phyloP scores from a whole-genome alignment of 37 sponge, comb jelly and placozoan species.

The Ianthella basta region DNA sequence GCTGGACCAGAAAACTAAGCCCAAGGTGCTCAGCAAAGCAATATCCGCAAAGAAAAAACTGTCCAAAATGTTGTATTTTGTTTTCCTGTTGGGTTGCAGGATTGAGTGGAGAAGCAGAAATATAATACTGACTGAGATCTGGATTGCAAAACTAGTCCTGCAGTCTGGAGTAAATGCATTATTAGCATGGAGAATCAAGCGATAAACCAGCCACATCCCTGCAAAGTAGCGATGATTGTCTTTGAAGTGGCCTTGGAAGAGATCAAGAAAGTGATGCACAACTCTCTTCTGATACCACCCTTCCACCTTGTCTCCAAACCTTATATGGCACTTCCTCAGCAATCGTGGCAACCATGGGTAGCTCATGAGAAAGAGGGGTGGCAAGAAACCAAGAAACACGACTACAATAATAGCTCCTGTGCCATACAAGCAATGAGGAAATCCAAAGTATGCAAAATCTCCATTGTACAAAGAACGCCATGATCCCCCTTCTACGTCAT shows the following conservation, averaged over 20 bases:
- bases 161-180: background rate
- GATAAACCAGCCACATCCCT: constrained; percentile 12
- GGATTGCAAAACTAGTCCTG: background rate
- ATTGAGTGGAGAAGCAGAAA: constrained; percentile 17
- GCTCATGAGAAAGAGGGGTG: constrained; percentile 12
- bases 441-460: constrained; percentile 7
- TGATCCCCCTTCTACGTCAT: no score
- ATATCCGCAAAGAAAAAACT: background rate
- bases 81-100: constrained; percentile 6
- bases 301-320: background rate
- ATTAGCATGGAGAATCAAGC: constrained; percentile 3
- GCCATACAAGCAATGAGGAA: background rate
- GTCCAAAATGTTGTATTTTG: background rate
- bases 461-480: constrained; percentile 1
- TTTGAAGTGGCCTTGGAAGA: constrained; percentile 12
- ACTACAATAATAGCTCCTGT: background rate
- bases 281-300: background rate
- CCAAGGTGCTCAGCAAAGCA: background rate
- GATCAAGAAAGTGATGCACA: background rate
- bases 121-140: background rate
- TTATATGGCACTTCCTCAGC: background rate
- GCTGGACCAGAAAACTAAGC: background rate
- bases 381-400: background rate
- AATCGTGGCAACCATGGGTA: background rate
- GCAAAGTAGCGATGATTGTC: background rate